phyloP scores from a whole-genome alignment of 2,797 vertebrate genomes.

The Lepus oiostolus region DNA sequence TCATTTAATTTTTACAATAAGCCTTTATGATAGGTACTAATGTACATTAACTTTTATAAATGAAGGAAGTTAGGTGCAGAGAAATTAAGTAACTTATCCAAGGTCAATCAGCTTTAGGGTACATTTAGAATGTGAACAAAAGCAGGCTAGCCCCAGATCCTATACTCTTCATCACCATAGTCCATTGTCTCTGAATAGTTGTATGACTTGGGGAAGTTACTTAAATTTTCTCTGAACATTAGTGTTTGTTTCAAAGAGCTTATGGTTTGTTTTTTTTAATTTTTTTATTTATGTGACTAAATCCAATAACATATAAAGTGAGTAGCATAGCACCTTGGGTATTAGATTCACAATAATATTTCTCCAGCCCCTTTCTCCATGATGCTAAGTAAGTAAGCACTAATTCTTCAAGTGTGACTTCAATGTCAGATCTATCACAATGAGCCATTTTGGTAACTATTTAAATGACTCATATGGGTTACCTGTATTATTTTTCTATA shows the following conservation, averaged over 20 bases:
- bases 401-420: neutral
- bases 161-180: neutral
- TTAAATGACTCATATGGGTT: neutral
- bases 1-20: neutral
- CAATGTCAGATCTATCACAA: neutral
- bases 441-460: conserved; percentile 2
- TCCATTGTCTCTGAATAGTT: neutral
- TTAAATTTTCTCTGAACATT: neutral
- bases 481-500: conserved; percentile 8
- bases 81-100: neutral
- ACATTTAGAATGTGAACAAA: neutral
- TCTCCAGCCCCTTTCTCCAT: neutral
- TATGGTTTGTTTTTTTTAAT: no score
- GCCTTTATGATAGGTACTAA: neutral
- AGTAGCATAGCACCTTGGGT: neutral
- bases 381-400: neutral
- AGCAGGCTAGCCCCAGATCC: neutral
- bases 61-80: neutral
- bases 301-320: neutral
- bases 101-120: neutral
- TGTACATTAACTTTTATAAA: neutral
- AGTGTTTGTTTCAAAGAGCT: no score
- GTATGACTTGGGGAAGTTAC: neutral
- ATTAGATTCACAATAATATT: neutral
- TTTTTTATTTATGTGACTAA: neutral